Percentiles rank a stretch among this genome's conserved stretches.
phyloP scores from a whole-genome alignment of 2,797 vertebrate genomes.

The Takifugu ocellatus region DNA sequence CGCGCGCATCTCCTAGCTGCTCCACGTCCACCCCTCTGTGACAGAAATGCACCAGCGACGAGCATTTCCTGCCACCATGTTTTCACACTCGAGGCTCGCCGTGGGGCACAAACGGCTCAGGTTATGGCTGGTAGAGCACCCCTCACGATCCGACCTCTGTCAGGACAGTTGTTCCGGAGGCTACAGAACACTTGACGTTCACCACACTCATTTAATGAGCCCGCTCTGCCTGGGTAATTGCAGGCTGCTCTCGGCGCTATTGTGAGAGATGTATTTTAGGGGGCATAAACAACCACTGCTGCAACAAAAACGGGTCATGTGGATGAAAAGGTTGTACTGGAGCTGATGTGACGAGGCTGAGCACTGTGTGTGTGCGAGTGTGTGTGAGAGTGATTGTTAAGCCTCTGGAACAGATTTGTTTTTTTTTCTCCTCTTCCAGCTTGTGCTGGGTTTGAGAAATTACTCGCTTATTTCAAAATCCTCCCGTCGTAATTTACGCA shows the following conservation, averaged over 20 bases:
- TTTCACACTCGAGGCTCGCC: slow-evolving; percentile 32
- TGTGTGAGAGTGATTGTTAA: not conserved
- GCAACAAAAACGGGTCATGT: slow-evolving; percentile 35
- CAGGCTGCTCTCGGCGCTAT: slow-evolving; percentile 58
- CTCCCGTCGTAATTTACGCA: slow-evolving; percentile 21
- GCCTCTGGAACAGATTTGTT: not conserved
- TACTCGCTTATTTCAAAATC: slow-evolving; percentile 12
- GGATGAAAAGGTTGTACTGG: slow-evolving; percentile 26
- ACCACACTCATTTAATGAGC: slow-evolving; percentile 67
- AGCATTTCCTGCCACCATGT: slow-evolving; percentile 28
- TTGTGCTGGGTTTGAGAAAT: not conserved
- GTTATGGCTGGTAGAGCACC: slow-evolving; percentile 37
- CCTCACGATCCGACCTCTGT: slow-evolving; percentile 29
- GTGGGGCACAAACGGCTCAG: slow-evolving; percentile 32
- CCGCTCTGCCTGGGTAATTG: slow-evolving; percentile 65
- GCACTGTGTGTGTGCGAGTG: slow-evolving; percentile 8
- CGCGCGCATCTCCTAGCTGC: not conserved
- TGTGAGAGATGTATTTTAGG: slow-evolving; percentile 60
- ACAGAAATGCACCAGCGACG: slow-evolving; percentile 29
- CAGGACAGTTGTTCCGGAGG: slow-evolving; percentile 56
- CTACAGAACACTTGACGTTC: slow-evolving; percentile 39
- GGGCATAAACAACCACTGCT: slow-evolving; percentile 50
- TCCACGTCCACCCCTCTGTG: not conserved
- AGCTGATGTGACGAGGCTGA: slow-evolving; percentile 6
- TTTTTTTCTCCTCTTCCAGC: not conserved